Base-by-base conservation (phyloP, 2,888 invertebrate genomes). In the Therioaphis trifolii region DNA sequence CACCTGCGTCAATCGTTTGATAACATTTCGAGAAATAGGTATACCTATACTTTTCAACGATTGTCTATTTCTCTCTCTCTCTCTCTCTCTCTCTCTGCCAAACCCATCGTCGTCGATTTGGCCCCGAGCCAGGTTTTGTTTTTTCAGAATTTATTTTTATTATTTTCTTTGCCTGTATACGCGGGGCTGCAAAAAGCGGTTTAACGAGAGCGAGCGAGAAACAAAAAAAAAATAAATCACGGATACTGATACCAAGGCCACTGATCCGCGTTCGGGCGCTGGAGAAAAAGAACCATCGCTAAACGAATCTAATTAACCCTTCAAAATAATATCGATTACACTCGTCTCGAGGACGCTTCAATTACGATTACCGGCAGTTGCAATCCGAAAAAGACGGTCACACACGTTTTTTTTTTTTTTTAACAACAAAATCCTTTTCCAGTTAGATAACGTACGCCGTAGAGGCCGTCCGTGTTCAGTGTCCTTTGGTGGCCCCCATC, bases 401-500 rank as follows among this genome's bases (percentile, higher is more conserved):
- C n/a, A n/a, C n/a, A n/a, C n/a, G n/a, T n/a, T n/a, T n/a, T n/a
- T n/a, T n/a, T n/a, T 74, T 14, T 63, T 3, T 63, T 52, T 35
- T n/a, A 58, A 55, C 61, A 46, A 46, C 63, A 46, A 63, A 63
- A 77, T 66, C 49, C 29, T 77, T 77, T 66, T 66, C 49, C 27
- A 58, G 49, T 18, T 46, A 29, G n/a, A n/a, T n/a, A n/a, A 21
- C 40, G 74, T 35, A 24, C 58, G 29, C 29, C 35, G 63, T 29
- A 27, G 77, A 66, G 77, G 76, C 61, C 76, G 63, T 21, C 21
- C 9, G 18, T 35, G 15, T 63, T 49, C 77, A 24, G 49, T 66
- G 77, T 77, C 77, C 49, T 77, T 77, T 49, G 77, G 21, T 61
- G 66, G 61, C 29, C 77, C 77, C 29, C 29, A 76, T 63, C 46